Conservation (phyloP, 2,888 invertebrate species). For the Drosophila setosimentum region DNA sequence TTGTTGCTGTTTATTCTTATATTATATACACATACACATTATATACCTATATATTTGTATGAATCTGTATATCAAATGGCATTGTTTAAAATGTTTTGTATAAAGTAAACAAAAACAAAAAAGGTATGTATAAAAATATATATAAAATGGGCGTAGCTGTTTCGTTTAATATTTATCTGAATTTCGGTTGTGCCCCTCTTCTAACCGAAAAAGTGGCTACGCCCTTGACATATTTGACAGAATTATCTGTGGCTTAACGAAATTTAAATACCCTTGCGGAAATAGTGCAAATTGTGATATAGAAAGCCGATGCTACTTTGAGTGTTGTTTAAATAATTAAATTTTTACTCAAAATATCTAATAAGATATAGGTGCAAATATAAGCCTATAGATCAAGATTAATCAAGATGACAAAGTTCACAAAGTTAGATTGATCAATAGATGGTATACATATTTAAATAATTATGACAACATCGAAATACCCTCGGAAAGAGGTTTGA, state of each 20-base stretch:
- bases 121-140: background rate
- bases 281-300: background rate
- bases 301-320: background rate
- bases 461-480: background rate
- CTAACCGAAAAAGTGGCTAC: background rate
- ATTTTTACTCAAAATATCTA: background rate
- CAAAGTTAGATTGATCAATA: background rate
- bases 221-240: background rate
- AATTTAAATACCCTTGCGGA: background rate
- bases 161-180: background rate
- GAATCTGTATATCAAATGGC: conserved; percentile 18
- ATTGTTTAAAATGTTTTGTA: conserved; percentile 38
- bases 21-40: conserved; percentile 24
- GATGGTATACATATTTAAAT: background rate
- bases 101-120: conserved; percentile 19
- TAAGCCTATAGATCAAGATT: background rate
- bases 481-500: background rate
- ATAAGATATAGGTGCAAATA: background rate
- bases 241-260: background rate
- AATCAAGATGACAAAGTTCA: background rate
- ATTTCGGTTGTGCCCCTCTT: background rate
- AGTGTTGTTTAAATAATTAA: no score
- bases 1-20: conserved; percentile 46
- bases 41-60: conserved; percentile 14
- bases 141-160: background rate